Conservation (phyloP, 2,888 invertebrate species). For the Limnephilus auricula region DNA sequence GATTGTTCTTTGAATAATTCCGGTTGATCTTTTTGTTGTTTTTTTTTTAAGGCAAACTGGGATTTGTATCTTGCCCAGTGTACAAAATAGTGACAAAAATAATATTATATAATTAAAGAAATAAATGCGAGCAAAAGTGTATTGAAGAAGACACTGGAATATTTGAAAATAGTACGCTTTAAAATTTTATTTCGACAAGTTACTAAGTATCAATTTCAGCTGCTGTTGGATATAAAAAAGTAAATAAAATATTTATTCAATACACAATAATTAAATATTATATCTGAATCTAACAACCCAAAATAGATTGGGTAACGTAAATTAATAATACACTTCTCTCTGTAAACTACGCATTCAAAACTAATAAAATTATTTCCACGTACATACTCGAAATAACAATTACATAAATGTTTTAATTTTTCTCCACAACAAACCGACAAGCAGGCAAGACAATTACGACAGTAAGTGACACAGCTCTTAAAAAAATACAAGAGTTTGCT, state of each 20-base stretch:
- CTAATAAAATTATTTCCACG: background rate
- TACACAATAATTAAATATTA: background rate
- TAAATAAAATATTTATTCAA: conserved; percentile 18
- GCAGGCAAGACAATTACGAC: background rate
- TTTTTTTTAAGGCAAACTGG: background rate
- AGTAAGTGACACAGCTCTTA: background rate
- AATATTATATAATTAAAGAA: conserved; percentile 17
- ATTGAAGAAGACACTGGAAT: background rate
- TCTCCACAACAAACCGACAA: background rate
- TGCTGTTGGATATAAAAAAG: background rate
- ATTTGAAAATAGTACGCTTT: background rate
- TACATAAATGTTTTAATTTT: background rate
- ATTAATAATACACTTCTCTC: conserved; percentile 2
- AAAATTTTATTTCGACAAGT: background rate
- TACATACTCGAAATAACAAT: conserved; percentile 21
- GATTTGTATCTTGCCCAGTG: conserved; percentile 4
- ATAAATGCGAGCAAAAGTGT: conserved; percentile 37
- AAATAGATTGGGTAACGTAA: background rate
- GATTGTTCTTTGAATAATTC: background rate
- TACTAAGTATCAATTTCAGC: background rate
- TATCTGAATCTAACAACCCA: background rate
- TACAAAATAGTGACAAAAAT: conserved; percentile 19
- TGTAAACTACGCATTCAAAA: background rate
- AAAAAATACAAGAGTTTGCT: background rate
- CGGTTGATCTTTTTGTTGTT: background rate